Base-by-base conservation (phyloP, 1,140 invertebrate species). In the Bombus soroeensis region DNA sequence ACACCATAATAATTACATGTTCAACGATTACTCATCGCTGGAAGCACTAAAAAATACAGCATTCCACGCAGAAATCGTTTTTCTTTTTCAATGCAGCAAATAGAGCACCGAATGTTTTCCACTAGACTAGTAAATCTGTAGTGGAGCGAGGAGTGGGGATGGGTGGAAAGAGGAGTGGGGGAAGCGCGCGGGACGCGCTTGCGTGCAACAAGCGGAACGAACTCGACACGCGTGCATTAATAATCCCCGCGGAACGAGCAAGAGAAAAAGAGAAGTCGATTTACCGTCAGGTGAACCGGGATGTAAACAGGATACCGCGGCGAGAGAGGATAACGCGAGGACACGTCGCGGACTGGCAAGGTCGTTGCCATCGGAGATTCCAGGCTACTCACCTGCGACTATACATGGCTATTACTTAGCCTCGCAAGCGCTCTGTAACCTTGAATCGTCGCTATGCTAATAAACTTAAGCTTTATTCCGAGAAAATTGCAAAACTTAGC, bases 211-310 rank as follows among this genome's bases (percentile, higher is more conserved):
- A 82, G 81, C 81, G 85, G 57, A 78, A 78, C 85, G 81, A 13
- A 57, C 47, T 75, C 68, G 81, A 78, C 74, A 59, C 80, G 74
- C 64, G 74, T 75, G 79, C 75, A 83, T 87, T 87, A 87, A 87
- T 87, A 87, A 83, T 72, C 74, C 41, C 62, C 8, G 34, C 22
- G 57, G 53, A 59, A 77, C 74, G 68, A 32, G 25, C 37, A 32
- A 28, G 66, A 83, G 71, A 83, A 83, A 83, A 86, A 77, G 85
- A 86, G 80, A 62, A 86, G 53, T 83, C 57, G 73, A 77, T 86
- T 86, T 86, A 86, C 85, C 85, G 85, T 87, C 81, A 83, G 85
- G 75, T 87, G 74, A 87, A 87, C 85, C 85, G 85, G 85, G 81
- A 87, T 87, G 74, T 87, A 87, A 87, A 87, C 85, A 83, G 85